Conservation (phyloP, 2,888 invertebrate species). For the Metacarcinus magister region DNA sequence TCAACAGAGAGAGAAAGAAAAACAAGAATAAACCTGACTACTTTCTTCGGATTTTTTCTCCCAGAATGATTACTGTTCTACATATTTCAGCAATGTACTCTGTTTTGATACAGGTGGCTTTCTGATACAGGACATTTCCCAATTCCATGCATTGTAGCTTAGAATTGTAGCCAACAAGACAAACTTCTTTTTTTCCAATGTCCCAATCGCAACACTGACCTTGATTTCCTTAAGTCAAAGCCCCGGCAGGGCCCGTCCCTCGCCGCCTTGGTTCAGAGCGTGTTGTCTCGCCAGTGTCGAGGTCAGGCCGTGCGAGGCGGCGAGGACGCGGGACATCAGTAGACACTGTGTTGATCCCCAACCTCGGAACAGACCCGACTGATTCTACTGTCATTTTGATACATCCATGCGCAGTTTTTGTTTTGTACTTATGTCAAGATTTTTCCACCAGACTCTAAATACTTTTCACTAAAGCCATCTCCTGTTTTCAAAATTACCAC, state of each 20-base stretch:
- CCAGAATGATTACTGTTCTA: constrained; percentile 61
- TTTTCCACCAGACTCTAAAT: constrained; percentile 71
- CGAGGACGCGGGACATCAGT: constrained; percentile 76
- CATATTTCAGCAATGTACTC: constrained; percentile 75
- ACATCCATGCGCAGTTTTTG: constrained; percentile 77
- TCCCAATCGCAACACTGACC: constrained; percentile 79
- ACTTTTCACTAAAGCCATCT: constrained; percentile 51
- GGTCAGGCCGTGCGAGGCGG: constrained; percentile 77
- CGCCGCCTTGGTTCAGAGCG: background rate
- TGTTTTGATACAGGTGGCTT: constrained; percentile 80
- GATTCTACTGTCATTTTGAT: constrained; percentile 71
- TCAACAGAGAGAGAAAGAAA: constrained; percentile 60
- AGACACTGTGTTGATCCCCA: constrained; percentile 78
- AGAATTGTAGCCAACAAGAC: constrained; percentile 74
- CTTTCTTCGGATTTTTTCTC: constrained; percentile 31
- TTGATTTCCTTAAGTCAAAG: constrained; percentile 66
- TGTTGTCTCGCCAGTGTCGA: constrained; percentile 64
- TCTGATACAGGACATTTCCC: constrained; percentile 79
- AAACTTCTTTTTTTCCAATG: constrained; percentile 74
- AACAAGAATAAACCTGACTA: constrained; percentile 38
- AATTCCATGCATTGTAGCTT: constrained; percentile 80
- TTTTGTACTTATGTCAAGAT: constrained; percentile 56
- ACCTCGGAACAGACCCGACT: constrained; percentile 81
- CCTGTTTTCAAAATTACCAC: constrained; percentile 45
- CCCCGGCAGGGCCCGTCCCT: constrained; percentile 23